Conservation (phyloP, 2,797 vertebrate genomes). For the Salarias fasciatus region DNA sequence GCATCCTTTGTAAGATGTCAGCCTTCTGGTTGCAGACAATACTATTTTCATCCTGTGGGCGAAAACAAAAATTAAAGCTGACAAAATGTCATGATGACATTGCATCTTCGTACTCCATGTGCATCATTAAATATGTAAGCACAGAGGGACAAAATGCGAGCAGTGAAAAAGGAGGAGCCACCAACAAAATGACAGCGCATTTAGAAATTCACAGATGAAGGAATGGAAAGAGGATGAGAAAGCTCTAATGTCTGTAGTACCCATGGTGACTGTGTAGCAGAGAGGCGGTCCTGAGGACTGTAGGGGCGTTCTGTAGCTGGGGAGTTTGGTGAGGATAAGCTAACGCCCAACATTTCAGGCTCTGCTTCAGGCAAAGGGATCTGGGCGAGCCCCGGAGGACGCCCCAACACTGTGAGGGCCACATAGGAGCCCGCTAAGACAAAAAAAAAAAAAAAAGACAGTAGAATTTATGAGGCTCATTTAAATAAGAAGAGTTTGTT, state of each 20-base stretch:
- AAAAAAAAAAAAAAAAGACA: background rate
- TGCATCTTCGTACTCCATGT: background rate
- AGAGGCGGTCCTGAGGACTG: slow-evolving; percentile 84
- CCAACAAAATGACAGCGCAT: background rate
- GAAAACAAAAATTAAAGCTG: background rate
- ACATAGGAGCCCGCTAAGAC: slow-evolving; percentile 93
- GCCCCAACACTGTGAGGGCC: slow-evolving; percentile 95
- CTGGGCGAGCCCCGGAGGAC: slow-evolving; percentile 91
- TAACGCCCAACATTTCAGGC: slow-evolving; percentile 81
- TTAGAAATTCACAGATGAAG: background rate
- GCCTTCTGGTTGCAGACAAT: slow-evolving; percentile 89
- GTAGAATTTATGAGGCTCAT: background rate
- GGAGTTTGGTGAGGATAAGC: slow-evolving; percentile 88
- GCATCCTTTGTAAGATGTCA: slow-evolving; percentile 90
- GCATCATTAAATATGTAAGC: background rate
- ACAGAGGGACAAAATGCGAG: background rate
- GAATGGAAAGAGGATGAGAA: background rate
- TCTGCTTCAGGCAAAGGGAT: slow-evolving; percentile 91
- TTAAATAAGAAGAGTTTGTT: background rate
- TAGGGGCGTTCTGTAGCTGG: slow-evolving; percentile 83
- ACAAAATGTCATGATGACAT: background rate
- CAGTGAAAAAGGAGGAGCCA: background rate
- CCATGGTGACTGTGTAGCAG: slow-evolving; percentile 86
- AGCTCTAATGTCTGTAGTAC: slow-evolving; percentile 72
- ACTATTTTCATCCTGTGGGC: slow-evolving; percentile 89